Evolutionary conservation across 2,113 vertebrate species (phyloP).

Genomic region (Phalacrocorax carbo): DNA sequence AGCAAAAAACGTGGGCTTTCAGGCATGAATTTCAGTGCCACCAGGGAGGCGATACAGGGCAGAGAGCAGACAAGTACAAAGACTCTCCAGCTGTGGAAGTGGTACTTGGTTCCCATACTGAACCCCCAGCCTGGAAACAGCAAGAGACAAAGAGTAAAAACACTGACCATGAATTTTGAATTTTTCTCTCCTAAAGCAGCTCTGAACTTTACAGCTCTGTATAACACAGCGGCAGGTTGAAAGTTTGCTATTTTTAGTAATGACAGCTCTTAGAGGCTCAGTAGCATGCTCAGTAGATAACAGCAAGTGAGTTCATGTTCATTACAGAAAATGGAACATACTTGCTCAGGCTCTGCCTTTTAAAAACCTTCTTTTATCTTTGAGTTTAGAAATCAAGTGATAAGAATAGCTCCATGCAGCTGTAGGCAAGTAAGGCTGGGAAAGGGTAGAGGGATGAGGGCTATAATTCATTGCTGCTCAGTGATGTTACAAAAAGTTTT

Average conservation of each 20-base stretch:
- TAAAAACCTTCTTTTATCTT: neutral
- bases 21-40: constrained; percentile 91
- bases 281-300: neutral
- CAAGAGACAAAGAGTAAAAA: neutral
- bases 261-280: neutral
- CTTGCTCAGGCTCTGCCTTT: neutral
- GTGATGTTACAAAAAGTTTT: neutral
- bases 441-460: neutral
- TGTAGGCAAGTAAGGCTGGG: neutral
- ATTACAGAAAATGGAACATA: neutral
- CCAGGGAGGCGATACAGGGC: constrained; percentile 85
- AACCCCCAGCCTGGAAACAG: constrained; percentile 90
- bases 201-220: neutral
- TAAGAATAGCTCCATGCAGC: neutral
- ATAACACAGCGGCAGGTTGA: neutral
- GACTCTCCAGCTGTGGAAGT: constrained; percentile 95
- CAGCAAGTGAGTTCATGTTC: neutral
- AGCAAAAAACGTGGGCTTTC: constrained; percentile 96
- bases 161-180: neutral
- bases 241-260: neutral
- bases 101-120: constrained; percentile 89
- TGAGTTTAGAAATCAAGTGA: neutral
- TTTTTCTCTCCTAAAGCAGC: neutral
- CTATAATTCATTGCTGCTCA: neutral
- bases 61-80: constrained; percentile 92